Percentiles rank a stretch among this genome's conserved stretches.
Conservation (phyloP, 2,797 vertebrate species). For the Darevskia mixta region DNA sequence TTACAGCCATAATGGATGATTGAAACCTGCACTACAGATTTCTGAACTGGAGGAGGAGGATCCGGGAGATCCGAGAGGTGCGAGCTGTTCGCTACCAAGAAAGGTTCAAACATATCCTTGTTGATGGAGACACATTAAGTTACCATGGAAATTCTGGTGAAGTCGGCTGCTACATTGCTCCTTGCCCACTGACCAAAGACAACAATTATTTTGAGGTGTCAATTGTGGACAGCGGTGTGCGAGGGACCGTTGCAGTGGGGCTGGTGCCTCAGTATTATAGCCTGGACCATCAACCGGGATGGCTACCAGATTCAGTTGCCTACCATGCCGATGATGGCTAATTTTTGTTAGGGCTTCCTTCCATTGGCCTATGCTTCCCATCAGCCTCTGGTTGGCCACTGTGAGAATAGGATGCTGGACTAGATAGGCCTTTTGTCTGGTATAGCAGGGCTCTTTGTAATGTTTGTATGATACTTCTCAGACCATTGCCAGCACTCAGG, state of each 20-base stretch:
- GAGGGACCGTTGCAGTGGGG: slow-evolving; percentile 93
- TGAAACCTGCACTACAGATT: slow-evolving; percentile 93
- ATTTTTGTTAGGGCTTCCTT: no score
- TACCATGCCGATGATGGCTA: slow-evolving; percentile 94
- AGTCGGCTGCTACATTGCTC: slow-evolving; percentile 95
- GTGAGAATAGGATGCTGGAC: no score
- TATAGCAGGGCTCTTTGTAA: no score
- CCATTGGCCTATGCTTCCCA: no score
- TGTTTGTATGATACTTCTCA: no score
- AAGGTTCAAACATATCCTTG: slow-evolving; percentile 89
- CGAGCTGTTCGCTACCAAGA: slow-evolving; percentile 90
- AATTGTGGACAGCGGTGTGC: slow-evolving; percentile 92
- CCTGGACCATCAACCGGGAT: slow-evolving; percentile 94
- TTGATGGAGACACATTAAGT: slow-evolving; percentile 91
- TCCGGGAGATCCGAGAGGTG: slow-evolving; percentile 90
- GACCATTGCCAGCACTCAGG: no score
- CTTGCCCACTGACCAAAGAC: slow-evolving; percentile 90
- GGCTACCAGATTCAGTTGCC: slow-evolving; percentile 91
- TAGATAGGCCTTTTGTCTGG: no score
- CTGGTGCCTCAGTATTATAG: slow-evolving; percentile 93
- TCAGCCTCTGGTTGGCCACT: no score
- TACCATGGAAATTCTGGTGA: slow-evolving; percentile 96
- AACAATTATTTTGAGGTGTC: slow-evolving; percentile 98
- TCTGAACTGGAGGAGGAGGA: slow-evolving; percentile 90
- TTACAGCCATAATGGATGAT: slow-evolving; percentile 89